Base-by-base conservation (phyloP, 1,140 invertebrate species). In the Octopus bimaculoides region DNA sequence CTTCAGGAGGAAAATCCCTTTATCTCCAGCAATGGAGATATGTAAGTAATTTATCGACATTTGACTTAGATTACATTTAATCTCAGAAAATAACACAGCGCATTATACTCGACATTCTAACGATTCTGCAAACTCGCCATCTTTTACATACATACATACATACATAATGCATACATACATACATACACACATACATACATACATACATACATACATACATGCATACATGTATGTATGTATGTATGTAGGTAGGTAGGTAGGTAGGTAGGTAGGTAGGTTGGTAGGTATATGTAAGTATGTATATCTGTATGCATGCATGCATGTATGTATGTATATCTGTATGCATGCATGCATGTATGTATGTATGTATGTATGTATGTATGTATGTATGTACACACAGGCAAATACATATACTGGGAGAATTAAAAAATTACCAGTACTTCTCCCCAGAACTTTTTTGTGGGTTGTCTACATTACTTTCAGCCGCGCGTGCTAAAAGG, bases 241-340 rank as follows among this genome's bases (percentile, higher is more conserved):
- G 17, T 61, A 61, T 61, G 9, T 10, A 61, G 56, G 56, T 61
- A 17, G 56, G 56, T 61, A 17, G 9, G 17, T 61, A 17, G 56
- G 56, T 61, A 61, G 9, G 17, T 41, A 10, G 56, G 56, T 61
- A 3, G 3, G 56, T 61, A 61, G 9, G 17, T 41, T 61, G 56
- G 56, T 3, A 61, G 9, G 56, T 61, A 17, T 61, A 61, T 61
- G 56, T 61, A 61, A 10, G 17, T 61, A 61, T 61, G 56, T 61
- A 17, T 61, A 17, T 61, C 1, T 61, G 17, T 61, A 41, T 75
- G 74, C 41, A 75, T 75, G 41, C 12, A 75, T 75, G 9, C 12
- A 75, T 75, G 74, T 75, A 75, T 75, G 74, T 12, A 20, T 75
- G 74, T 75, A 75, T 75, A 9, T 75, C 5, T 75, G 74, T 75